Conservation (phyloP, 2,797 vertebrate species). For the Gymnothorax javanicus region DNA sequence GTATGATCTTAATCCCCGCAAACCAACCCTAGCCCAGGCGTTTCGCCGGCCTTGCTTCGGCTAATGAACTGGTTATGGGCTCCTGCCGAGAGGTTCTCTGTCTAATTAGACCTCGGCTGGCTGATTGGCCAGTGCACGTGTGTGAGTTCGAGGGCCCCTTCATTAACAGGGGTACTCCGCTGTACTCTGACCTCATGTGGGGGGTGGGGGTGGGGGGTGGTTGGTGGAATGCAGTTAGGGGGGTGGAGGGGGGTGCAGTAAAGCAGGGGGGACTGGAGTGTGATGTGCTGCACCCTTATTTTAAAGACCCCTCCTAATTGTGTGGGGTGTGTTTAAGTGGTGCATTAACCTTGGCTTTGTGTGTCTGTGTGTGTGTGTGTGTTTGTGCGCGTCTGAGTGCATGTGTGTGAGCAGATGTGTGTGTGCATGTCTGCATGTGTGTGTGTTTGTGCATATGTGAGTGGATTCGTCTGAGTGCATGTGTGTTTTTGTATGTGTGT, state of each 20-base stretch:
- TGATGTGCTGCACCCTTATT: conserved; percentile 3
- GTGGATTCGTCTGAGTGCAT: too few relatives aligned
- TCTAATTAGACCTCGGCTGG: conserved; percentile 8
- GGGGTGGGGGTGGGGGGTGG: not conserved
- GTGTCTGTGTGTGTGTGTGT: too few relatives aligned
- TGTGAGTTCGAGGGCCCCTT: not conserved
- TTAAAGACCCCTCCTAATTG: conserved; percentile 22
- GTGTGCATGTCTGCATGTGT: too few relatives aligned
- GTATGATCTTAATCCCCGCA: not conserved
- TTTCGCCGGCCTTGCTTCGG: not conserved
- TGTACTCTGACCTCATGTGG: not conserved
- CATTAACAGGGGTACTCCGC: conserved; percentile 14
- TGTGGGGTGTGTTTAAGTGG: not conserved
- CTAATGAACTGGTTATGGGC: conserved; percentile 22
- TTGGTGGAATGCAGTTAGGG: too few relatives aligned
- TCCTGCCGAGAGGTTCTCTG: not conserved
- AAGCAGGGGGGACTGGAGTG: not conserved
- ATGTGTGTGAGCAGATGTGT: too few relatives aligned
- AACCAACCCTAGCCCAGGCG: not conserved
- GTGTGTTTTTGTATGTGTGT: too few relatives aligned
- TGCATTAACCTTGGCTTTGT: not conserved
- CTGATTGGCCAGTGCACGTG: conserved; percentile 8
- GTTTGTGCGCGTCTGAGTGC: too few relatives aligned
- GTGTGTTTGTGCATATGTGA: too few relatives aligned
- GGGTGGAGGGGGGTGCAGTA: not conserved